phyloP scores from a whole-genome alignment of 2,888 invertebrate species.

The Micropterix aruncella region DNA sequence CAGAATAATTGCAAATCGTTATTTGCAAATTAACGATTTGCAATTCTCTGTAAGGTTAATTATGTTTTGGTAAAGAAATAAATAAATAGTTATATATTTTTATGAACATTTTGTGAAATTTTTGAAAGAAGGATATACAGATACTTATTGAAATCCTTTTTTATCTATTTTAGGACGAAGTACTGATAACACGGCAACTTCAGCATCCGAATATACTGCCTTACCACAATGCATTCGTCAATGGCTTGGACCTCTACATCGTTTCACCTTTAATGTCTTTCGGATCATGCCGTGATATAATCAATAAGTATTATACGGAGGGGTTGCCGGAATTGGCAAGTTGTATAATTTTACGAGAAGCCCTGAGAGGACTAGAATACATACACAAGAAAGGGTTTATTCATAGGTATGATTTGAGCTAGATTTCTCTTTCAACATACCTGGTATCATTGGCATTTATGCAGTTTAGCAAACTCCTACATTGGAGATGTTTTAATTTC shows the following conservation, averaged over 20 bases:
- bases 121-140: no score
- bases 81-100: no score
- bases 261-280: conserved; percentile 74
- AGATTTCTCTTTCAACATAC: no score
- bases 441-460: no score
- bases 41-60: no score
- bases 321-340: conserved; percentile 76
- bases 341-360: conserved; percentile 63
- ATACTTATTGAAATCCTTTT: background rate
- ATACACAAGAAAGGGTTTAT: conserved; percentile 74
- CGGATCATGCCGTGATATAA: conserved; percentile 69
- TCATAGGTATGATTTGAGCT: no score
- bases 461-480: no score
- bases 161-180: conserved; percentile 51
- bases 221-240: conserved; percentile 62
- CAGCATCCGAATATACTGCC: conserved; percentile 68
- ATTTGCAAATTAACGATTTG: no score
- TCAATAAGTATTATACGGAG: conserved; percentile 57
- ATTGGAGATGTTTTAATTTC: no score
- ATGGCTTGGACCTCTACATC: conserved; percentile 62
- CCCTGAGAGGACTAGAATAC: conserved; percentile 68
- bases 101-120: no score
- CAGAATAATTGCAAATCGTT: no score
- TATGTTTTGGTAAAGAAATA: no score
- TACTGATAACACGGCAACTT: conserved; percentile 60